Evolutionary conservation across 2,797 vertebrate genomes (phyloP), one percentile per base, ranked within the genome.

Genomic region (Anisognathus igniventris): DNA sequence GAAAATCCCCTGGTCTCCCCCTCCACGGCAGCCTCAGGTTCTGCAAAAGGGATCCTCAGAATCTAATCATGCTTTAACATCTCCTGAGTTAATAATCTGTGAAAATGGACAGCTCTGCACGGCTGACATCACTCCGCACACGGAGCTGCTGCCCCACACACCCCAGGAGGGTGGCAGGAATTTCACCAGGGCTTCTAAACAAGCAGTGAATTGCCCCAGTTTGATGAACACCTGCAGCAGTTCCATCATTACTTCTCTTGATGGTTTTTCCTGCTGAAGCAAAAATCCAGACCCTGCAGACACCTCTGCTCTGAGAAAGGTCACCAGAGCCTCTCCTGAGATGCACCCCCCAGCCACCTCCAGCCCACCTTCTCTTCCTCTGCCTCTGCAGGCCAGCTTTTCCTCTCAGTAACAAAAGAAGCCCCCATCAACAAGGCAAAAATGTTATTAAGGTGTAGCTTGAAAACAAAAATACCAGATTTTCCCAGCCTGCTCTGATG

Each of bases 1-100:
- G 9, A 64, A 72, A 77, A 42, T 25, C 24, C 19, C 73, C 54
- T 48, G 25, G 47, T 48, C 25, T 16, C 9, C 25, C 47, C 44
- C n/a, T 13, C 12, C 39, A n/a, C 2, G 2, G 50, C 64, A 48
- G 37, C 1, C 51, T 67, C 5, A 0, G 40, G 39, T 30, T 53
- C 73, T 56, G 66, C 3, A 8, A 45, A 58, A 56, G 65, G 72
- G 65, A 68, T 57, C 56, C 65, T 31, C 3, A 30, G 50, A 48
- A n/a, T 30, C 39, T n/a, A 31, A 86, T 62, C 54, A 77, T 0
- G 68, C 50, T 92, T 86, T 48, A 60, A 62, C 72, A 58, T 56
- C 23, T 16, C 54, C 75, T 31, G 12, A 67, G 72, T 89, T 54
- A 62, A 78, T 78, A 1, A 48, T 51, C 62, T 31, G 30, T 51